Evolutionary conservation across 1,140 invertebrate genomes (phyloP).

Genomic region (Chlorops oryzae): DNA sequence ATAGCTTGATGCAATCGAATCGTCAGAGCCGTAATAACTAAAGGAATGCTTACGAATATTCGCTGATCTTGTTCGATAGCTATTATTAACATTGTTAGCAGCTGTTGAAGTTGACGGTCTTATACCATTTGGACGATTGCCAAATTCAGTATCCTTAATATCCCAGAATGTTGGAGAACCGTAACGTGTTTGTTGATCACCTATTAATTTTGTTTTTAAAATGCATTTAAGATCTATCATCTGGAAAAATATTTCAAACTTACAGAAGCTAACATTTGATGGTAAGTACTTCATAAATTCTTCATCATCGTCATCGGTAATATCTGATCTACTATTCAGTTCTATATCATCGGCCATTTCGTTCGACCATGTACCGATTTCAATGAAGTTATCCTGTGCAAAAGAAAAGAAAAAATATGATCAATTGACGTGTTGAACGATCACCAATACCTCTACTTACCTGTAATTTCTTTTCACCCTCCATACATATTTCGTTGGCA

Average conservation of each 20-base stretch:
- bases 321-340: constrained; percentile 22
- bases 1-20: constrained; percentile 35
- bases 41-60: constrained; percentile 28
- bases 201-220: constrained; percentile 8
- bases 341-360: constrained; percentile 63
- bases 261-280: constrained; percentile 53
- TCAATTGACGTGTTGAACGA: no score
- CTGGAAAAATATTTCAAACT: constrained; percentile 13
- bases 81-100: neutral
- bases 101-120: neutral
- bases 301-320: constrained; percentile 39
- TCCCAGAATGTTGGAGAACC: constrained; percentile 52
- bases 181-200: constrained; percentile 46
- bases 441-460: no score
- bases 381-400: constrained; percentile 52
- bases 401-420: constrained; percentile 3
- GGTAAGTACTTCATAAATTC: constrained; percentile 49
- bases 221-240: neutral
- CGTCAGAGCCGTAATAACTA: constrained; percentile 38
- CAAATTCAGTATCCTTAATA: constrained; percentile 15
- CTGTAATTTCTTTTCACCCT: constrained; percentile 35
- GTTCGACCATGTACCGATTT: constrained; percentile 88
- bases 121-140: no score
- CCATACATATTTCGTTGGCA: constrained; percentile 37
- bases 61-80: neutral